Evolutionary conservation across 1,140 invertebrate genomes (phyloP), one percentile per base, ranked within the genome.

Genomic region (Bombyx mori): DNA sequence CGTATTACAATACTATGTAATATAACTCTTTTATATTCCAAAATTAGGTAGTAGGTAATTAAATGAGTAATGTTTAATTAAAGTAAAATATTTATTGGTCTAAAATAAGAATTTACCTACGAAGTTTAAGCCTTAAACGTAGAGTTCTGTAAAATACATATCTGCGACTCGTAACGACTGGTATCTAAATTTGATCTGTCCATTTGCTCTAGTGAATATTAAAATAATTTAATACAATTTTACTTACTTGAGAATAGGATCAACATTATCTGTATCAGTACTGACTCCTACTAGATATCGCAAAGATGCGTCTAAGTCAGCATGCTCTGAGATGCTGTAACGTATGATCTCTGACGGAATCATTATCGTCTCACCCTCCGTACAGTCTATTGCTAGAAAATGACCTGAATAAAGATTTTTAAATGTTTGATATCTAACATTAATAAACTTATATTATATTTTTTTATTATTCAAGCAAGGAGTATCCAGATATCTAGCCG

Each of bases 311-410:
- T 91, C 86, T 5, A 92, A 72, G 66, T 92, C 87, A 7, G 76
- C 79, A 56, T 88, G 86, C 57, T 88, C 82, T 7, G 79, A 75
- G 42, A 93, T 89, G 62, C 93, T 94, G 79, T 92, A 93, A 26
- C 89, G 82, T 73, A 94, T 93, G 52, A 97, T 90, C 77, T 95
- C 92, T 0, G 90, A 71, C 1, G 96, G 95, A 67, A 97, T 94
- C 64, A 94, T 87, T 6, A 93, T 90, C 3, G 90, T 91, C 79
- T 97, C 95, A 0, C 94, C 94, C 54, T 94, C 92, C 0, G 73
- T 78, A 44, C 80, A 82, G 44, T 86, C 83, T 42, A 77, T 35
- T 35, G 80, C 77, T 61, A 86, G 62, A 56, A 86, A 86, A 61
- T 86, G 83, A 56, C 83, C 83, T 85, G 61, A 42, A 66, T 61